Evolutionary conservation across 2,797 vertebrate species (phyloP), one percentile per base, ranked within the genome.

Genomic region (Scomberomorus guttatus): DNA sequence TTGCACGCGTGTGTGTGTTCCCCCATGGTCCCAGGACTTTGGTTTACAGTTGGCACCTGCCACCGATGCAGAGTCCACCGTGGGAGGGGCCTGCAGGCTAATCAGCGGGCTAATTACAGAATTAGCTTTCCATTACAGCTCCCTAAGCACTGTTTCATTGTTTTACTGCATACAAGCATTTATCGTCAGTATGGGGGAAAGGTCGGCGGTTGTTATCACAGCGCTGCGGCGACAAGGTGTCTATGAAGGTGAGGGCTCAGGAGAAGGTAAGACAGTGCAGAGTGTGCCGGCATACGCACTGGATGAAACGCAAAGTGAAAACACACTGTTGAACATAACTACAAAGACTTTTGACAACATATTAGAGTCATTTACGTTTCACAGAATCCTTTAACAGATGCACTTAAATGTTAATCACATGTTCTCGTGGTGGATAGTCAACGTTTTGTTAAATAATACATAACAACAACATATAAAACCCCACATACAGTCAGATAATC

Each of bases 61-160:
- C 89, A 90, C 87, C 88, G 86, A 84, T 62, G 78, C 88, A 94
- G 88, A 91, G 93, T 94, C 87, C 90, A 90, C 62, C 12, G 46
- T 68, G 68, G 90, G 91, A 77, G 88, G 85, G 61, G 75, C 85
- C 75, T 72, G 67, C 54, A 1, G 82, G 82, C 78, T 91, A 94
- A 95, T 95, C 89, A 93, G 83, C 14, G 3, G 51, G 76, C 85
- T 95, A 95, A 95, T 95, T 93, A 88, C 83, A 86, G 86, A 94
- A 95, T 94, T 91, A 94, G 91, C 85, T 74, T 86, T 90, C 84
- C 80, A 91, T 95, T 94, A 95, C 69, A 62, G 87, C 82, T 70
- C 80, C 80, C 79, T 90, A 88, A 94, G 87, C 87, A 72, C 83
- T 1, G 60, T 85, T 90, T 92, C 87, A 94, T 93, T 94, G 93